These are phyloP conservation scores for Mactromeris polynyma DNA, from an alignment of 2,888 invertebrate genomes.

Conservation along the genomic window DNA sequence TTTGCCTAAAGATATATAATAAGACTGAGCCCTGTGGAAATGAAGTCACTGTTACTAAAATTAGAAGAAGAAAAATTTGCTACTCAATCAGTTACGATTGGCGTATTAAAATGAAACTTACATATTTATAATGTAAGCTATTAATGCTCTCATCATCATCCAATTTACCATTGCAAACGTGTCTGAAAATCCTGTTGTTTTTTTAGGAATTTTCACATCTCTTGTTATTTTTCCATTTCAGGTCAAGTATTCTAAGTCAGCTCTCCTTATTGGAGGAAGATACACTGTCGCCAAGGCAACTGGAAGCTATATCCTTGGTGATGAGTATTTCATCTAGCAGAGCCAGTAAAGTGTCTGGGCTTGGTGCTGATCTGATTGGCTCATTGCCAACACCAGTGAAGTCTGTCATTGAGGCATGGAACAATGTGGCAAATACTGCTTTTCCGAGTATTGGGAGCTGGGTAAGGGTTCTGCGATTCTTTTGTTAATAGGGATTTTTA, in stretches of 20 bases:
- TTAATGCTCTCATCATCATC: too few relatives aligned
- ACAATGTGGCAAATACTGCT: conserved; percentile 88
- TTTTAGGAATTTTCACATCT: too few relatives aligned
- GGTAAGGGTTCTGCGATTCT: conserved; percentile 87
- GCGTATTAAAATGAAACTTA: too few relatives aligned
- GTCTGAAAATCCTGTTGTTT: too few relatives aligned
- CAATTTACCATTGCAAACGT: too few relatives aligned
- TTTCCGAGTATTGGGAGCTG: conserved; percentile 88
- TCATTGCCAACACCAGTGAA: conserved; percentile 89
- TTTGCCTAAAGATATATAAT: too few relatives aligned
- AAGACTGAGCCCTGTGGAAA: too few relatives aligned
- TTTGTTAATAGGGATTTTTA: too few relatives aligned
- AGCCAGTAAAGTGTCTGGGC: conserved; percentile 86
- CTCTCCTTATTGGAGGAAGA: conserved; percentile 72
- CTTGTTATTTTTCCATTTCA: conserved; percentile 31
- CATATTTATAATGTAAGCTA: too few relatives aligned
- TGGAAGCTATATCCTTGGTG: conserved; percentile 87
- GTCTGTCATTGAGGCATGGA: conserved; percentile 90
- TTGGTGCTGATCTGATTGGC: conserved; percentile 88
- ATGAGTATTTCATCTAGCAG: conserved; percentile 88
- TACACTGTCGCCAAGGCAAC: conserved; percentile 74
- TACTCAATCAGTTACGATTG: too few relatives aligned
- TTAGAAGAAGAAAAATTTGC: too few relatives aligned
- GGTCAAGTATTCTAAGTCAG: conserved; percentile 81
- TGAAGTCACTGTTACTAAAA: too few relatives aligned